Evolutionary conservation across 2,113 vertebrate species (phyloP).

Genomic region (Lipotes vexillifer): DNA sequence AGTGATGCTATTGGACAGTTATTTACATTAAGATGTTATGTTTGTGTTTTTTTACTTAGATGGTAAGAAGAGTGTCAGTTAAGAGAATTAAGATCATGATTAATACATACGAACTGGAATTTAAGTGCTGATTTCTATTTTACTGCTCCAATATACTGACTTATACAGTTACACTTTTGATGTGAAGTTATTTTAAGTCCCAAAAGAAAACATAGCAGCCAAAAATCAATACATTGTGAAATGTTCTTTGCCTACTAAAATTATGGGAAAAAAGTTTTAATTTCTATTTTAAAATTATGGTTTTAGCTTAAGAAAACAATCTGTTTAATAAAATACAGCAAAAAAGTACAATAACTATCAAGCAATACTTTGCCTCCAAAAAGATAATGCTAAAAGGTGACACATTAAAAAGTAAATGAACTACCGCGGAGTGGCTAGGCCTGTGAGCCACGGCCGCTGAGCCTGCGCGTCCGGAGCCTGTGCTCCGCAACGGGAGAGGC

Average conservation of each 20-base stretch:
- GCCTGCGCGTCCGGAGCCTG: too few relatives aligned
- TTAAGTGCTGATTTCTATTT: neutral
- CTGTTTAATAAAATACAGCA: neutral
- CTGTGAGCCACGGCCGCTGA: too few relatives aligned
- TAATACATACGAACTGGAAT: neutral
- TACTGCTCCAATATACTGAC: neutral
- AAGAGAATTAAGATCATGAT: neutral
- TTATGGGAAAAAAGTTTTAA: neutral
- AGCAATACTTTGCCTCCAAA: neutral
- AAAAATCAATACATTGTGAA: neutral
- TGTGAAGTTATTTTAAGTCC: neutral
- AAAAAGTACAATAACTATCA: neutral
- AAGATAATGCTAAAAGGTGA: neutral
- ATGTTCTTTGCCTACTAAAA: neutral
- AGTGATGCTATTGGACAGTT: neutral
- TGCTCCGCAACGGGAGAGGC: too few relatives aligned
- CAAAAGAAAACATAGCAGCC: neutral
- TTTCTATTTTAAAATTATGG: neutral
- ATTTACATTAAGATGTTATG: neutral
- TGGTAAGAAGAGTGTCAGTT: neutral
- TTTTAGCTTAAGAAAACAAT: neutral
- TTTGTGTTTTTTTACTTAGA: neutral
- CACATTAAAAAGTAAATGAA: neutral
- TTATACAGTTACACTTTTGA: neutral
- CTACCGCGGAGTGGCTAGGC: too few relatives aligned